Percentiles rank a stretch among this genome's conserved stretches.
phyloP scores from a whole-genome alignment of 2,888 invertebrate genomes.

The Eupithecia insigniata region DNA sequence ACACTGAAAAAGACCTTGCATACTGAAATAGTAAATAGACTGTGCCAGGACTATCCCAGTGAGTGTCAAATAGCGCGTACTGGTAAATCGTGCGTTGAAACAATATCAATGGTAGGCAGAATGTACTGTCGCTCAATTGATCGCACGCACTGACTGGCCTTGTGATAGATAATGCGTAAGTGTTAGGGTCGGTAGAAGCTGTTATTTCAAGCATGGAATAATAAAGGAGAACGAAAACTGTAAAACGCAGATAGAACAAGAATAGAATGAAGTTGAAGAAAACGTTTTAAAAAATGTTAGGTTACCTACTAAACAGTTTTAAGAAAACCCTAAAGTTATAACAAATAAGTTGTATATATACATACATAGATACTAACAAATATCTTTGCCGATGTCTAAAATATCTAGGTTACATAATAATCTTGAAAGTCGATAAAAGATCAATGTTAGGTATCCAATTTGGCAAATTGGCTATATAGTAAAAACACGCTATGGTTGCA shows the following conservation, averaged over 20 bases:
- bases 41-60: slow-evolving; percentile 54
- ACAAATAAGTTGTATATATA: too few relatives aligned
- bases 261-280: not conserved
- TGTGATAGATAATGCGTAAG: slow-evolving; percentile 40
- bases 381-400: too few relatives aligned
- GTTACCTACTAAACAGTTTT: too few relatives aligned
- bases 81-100: slow-evolving; percentile 79
- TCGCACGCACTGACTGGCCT: slow-evolving; percentile 62
- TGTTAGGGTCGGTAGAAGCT: slow-evolving; percentile 10
- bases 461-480: too few relatives aligned
- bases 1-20: not conserved
- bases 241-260: not conserved
- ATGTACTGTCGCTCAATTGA: slow-evolving; percentile 71
- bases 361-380: too few relatives aligned
- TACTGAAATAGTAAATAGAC: slow-evolving; percentile 39
- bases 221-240: not conserved
- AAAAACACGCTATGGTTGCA: too few relatives aligned
- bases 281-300: not conserved
- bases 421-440: too few relatives aligned
- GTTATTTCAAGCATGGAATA: not conserved
- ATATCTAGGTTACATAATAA: too few relatives aligned
- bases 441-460: too few relatives aligned
- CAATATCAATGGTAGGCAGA: slow-evolving; percentile 74
- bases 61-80: slow-evolving; percentile 78
- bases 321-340: too few relatives aligned